These are phyloP conservation scores for Ornithorhynchus anatinus DNA, from an alignment of 2,113 vertebrate species.

Conservation along the genomic window DNA sequence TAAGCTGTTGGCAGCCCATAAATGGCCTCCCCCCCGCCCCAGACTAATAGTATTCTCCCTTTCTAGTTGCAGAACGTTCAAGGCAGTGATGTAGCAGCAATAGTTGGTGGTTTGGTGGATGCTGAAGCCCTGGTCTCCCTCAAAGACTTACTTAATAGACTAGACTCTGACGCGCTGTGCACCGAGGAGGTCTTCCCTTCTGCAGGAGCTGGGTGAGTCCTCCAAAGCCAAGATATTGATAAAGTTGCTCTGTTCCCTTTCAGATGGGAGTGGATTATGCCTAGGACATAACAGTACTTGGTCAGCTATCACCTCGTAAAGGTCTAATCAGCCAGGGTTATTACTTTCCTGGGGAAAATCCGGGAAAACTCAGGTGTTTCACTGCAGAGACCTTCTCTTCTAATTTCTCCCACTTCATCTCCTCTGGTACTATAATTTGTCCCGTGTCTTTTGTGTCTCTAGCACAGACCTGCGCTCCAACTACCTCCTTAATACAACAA, in stretches of 20 bases:
- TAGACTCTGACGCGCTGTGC: conserved; percentile 90
- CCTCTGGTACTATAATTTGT: too few species aligned
- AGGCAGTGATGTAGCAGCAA: conserved; percentile 82
- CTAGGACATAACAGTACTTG: not conserved
- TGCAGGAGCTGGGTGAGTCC: conserved; percentile 85
- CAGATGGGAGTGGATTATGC: too few species aligned
- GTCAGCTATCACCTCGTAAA: not conserved
- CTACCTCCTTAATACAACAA: conserved; percentile 93
- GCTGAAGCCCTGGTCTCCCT: conserved; percentile 90
- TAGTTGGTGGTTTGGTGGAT: conserved; percentile 92
- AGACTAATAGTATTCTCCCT: conserved; percentile 32
- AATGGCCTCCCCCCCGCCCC: too few species aligned
- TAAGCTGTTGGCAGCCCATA: too few species aligned
- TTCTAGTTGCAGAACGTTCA: conserved; percentile 86
- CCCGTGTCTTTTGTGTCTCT: conserved; percentile 7
- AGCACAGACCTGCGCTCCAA: conserved; percentile 95
- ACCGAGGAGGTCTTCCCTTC: conserved; percentile 95
- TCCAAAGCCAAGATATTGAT: too few species aligned
- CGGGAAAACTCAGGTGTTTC: not conserved
- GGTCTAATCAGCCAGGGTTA: not conserved
- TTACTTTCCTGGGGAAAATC: not conserved
- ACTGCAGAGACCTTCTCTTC: too few species aligned
- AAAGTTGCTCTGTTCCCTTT: too few species aligned
- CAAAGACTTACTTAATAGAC: conserved; percentile 91
- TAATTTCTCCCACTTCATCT: not conserved